These are phyloP conservation scores for Callyntrura sp. DNA, from an alignment of 2,888 invertebrate species.

Conservation along the genomic window DNA sequence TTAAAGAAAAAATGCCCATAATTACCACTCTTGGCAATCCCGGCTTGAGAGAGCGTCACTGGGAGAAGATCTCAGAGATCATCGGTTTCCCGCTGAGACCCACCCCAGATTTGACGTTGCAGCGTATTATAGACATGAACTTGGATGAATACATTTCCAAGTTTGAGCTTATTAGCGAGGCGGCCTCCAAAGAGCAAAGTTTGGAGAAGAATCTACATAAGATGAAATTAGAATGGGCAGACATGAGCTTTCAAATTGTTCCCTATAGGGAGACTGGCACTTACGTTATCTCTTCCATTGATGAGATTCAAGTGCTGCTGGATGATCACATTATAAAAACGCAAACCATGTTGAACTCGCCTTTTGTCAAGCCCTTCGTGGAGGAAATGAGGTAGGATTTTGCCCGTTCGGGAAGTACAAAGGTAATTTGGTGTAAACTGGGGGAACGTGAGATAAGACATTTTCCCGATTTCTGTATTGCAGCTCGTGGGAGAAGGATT, in stretches of 20 bases:
- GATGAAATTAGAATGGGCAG: too few species aligned
- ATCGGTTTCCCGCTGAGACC: slow-evolving; percentile 96
- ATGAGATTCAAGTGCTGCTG: too few species aligned
- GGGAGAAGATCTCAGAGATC: slow-evolving; percentile 97
- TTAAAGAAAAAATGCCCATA: slow-evolving; percentile 95
- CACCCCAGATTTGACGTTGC: slow-evolving; percentile 91
- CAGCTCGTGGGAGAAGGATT: slow-evolving; percentile 92
- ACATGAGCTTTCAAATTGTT: too few species aligned
- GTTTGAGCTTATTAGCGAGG: slow-evolving; percentile 97
- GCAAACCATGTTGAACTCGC: too few species aligned
- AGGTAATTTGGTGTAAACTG: too few species aligned
- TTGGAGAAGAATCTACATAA: slow-evolving; percentile 95
- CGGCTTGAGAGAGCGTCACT: slow-evolving; percentile 95
- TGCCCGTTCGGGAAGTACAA: too few species aligned
- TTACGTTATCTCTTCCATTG: too few species aligned
- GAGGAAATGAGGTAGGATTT: slow-evolving; percentile 88
- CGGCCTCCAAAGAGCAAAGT: slow-evolving; percentile 98
- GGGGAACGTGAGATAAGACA: too few species aligned
- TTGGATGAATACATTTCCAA: slow-evolving; percentile 94
- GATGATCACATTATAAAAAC: too few species aligned
- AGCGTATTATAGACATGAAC: slow-evolving; percentile 94
- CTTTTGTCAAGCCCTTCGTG: too few species aligned
- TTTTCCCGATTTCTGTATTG: too few species aligned
- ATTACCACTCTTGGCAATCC: slow-evolving; percentile 97
- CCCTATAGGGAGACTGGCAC: too few species aligned